phyloP scores from a whole-genome alignment of 1,140 invertebrate genomes.

The Rhyacophila brunnea region DNA sequence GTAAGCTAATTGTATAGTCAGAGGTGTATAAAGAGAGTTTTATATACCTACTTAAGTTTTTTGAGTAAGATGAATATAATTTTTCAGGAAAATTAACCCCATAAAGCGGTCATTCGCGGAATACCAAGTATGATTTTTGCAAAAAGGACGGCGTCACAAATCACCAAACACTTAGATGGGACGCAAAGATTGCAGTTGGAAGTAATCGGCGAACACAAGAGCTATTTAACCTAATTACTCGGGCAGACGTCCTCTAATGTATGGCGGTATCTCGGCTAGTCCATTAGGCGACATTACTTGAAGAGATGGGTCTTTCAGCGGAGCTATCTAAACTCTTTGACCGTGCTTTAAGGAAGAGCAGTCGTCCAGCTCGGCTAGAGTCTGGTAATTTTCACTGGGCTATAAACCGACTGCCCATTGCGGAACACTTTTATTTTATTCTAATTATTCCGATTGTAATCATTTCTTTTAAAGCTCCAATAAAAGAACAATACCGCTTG shows the following conservation, averaged over 20 bases:
- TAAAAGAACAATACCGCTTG: too few species aligned
- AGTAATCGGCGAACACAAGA: constrained; percentile 28
- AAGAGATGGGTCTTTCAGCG: constrained; percentile 26
- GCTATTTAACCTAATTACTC: constrained; percentile 35
- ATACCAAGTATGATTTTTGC: not conserved
- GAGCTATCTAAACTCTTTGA: constrained; percentile 21
- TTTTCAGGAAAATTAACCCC: too few species aligned
- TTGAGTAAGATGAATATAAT: too few species aligned
- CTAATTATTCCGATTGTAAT: too few species aligned
- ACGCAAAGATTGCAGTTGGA: constrained; percentile 27
- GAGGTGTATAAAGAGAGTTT: too few species aligned
- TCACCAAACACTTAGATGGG: constrained; percentile 24
- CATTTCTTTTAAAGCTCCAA: too few species aligned
- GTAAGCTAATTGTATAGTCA: too few species aligned
- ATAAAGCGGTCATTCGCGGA: not conserved
- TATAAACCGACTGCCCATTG: not conserved
- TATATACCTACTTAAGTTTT: too few species aligned
- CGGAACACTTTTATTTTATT: not conserved
- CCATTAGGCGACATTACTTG: constrained; percentile 30
- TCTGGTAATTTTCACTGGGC: not conserved
- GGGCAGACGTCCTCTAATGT: constrained; percentile 24
- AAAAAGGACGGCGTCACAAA: constrained; percentile 14
- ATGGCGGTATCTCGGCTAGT: constrained; percentile 17
- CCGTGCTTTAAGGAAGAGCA: constrained; percentile 1
- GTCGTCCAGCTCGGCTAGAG: not conserved